These are phyloP conservation scores for Electrophaes corylata DNA, from an alignment of 2,888 invertebrate species.

Conservation along the genomic window DNA sequence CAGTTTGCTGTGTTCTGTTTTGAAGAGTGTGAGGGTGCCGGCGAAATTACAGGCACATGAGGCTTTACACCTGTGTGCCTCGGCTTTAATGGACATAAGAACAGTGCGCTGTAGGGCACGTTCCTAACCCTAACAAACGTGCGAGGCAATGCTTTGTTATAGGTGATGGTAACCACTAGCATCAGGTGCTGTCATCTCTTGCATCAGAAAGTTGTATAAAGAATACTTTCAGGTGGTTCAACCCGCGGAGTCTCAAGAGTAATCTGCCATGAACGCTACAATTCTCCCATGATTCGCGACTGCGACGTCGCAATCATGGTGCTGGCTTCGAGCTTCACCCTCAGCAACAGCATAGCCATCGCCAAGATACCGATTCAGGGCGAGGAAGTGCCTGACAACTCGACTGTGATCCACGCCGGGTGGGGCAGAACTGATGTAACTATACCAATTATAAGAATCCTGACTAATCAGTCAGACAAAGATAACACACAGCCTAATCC, in stretches of 20 bases:
- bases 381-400: constrained; percentile 48
- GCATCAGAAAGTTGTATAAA: not conserved
- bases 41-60: too few species aligned
- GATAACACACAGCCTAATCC: too few species aligned
- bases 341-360: constrained; percentile 35
- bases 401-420: constrained; percentile 54
- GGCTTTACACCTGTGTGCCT: too few species aligned
- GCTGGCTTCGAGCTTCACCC: constrained; percentile 43
- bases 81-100: too few species aligned
- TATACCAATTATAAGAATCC: too few species aligned
- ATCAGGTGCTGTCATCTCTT: not conserved
- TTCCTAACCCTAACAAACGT: too few species aligned
- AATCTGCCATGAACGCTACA: constrained; percentile 60
- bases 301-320: constrained; percentile 64
- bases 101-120: too few species aligned
- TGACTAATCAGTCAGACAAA: too few species aligned
- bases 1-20: too few species aligned
- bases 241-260: constrained; percentile 49
- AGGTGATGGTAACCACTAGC: too few species aligned
- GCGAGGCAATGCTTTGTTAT: too few species aligned
- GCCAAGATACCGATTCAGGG: constrained; percentile 51
- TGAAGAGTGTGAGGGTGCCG: too few species aligned
- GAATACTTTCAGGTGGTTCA: constrained; percentile 51
- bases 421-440: constrained; percentile 66
- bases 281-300: constrained; percentile 44